phyloP scores from a whole-genome alignment of 2,797 vertebrate genomes.

The Limnodromus scolopaceus region DNA sequence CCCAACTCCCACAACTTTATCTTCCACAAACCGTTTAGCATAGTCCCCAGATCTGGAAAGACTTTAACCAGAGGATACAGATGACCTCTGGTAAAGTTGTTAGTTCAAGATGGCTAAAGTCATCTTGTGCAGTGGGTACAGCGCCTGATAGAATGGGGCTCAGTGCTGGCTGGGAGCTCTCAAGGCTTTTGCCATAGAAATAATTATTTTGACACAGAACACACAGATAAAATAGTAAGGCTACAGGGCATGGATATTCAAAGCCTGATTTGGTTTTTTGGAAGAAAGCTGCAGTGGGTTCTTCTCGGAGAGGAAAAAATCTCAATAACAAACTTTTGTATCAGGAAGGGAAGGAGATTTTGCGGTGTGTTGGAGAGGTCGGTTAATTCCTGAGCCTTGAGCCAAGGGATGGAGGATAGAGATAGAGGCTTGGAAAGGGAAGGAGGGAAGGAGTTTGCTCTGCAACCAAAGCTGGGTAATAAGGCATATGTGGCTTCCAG shows the following conservation, averaged over 20 bases:
- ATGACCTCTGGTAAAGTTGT: not conserved
- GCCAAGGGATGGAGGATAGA: not conserved
- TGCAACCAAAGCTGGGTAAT: conserved; percentile 2
- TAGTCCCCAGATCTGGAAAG: not conserved
- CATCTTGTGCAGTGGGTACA: not conserved
- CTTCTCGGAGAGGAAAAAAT: not conserved
- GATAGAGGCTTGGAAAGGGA: not conserved
- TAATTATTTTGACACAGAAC: not conserved
- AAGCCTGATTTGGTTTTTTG: not conserved
- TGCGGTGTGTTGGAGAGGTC: rapidly evolving
- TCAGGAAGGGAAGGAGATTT: not conserved
- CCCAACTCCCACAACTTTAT: not conserved
- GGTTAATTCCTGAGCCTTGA: not conserved
- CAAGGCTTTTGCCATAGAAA: not conserved
- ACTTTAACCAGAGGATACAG: not conserved
- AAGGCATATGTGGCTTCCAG: conserved; percentile 41
- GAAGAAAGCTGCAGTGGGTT: not conserved
- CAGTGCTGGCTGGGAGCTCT: not conserved
- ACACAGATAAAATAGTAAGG: not conserved
- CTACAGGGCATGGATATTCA: not conserved
- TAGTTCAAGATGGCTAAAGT: not conserved
- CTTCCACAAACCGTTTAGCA: not conserved
- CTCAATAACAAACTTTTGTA: not conserved
- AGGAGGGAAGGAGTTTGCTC: not conserved
- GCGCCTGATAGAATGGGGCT: not conserved